Evolutionary conservation across 2,113 vertebrate genomes (phyloP).

Genomic region (Xiphophorus maculatus): DNA sequence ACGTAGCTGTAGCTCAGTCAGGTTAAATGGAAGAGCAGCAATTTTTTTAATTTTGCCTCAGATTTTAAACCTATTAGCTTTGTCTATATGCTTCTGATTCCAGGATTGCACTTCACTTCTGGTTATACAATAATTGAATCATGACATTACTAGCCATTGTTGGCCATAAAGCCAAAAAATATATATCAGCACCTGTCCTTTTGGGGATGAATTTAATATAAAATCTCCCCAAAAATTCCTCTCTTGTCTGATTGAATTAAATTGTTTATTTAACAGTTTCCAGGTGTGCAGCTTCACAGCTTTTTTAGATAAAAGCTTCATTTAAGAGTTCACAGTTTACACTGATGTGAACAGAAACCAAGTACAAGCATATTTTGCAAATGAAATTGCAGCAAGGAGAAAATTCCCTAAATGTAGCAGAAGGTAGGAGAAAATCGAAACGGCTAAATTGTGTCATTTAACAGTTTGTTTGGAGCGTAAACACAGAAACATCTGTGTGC

Average conservation of each 20-base stretch:
- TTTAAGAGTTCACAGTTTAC: not conserved
- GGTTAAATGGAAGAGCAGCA: not conserved
- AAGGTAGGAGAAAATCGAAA: not conserved
- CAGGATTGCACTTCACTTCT: too few species aligned
- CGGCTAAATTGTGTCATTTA: not conserved
- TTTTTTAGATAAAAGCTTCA: not conserved
- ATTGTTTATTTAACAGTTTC: not conserved
- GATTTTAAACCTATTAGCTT: not conserved
- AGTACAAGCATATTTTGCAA: not conserved
- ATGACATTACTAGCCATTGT: not conserved
- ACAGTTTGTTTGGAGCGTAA: not conserved
- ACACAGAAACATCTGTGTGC: conserved; percentile 1
- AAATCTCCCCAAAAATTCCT: not conserved
- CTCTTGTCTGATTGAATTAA: not conserved
- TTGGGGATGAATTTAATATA: not conserved
- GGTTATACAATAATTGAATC: too few species aligned
- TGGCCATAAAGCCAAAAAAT: not conserved
- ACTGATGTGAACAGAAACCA: not conserved
- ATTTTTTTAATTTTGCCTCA: not conserved
- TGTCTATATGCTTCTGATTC: too few species aligned
- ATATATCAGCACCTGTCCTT: not conserved
- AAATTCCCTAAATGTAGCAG: not conserved
- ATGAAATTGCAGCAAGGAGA: not conserved
- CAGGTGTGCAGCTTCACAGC: not conserved
- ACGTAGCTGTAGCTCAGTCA: not conserved